A percentile compares a stretch with the other conserved stretches of the same genome.
Evolutionary conservation across 37 sponge, comb jelly and placozoan genomes (phyloP).

Genomic region (Cliona cf. orientalis): DNA sequence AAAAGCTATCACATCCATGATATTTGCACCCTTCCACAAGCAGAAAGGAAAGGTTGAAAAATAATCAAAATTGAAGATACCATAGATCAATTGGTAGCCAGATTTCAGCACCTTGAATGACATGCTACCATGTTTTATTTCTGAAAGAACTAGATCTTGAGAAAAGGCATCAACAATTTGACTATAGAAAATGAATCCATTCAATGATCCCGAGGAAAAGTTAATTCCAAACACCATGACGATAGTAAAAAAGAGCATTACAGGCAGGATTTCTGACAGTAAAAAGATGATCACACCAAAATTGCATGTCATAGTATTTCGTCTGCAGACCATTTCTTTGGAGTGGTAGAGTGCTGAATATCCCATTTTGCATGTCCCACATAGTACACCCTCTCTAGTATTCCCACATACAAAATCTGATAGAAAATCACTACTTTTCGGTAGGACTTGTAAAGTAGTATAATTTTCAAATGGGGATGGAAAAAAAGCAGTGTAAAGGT

Average conservation of each 20-base stretch:
- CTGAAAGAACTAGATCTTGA: too few species aligned
- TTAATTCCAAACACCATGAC: conserved; percentile 33
- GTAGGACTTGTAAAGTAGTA: neutral
- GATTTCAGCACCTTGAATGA: neutral
- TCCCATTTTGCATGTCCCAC: conserved; percentile 29
- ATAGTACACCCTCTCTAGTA: conserved; percentile 33
- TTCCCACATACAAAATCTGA: conserved; percentile 8
- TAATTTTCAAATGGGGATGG: neutral
- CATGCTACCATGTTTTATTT: neutral
- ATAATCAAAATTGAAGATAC: conserved; percentile 48
- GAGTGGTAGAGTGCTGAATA: conserved; percentile 49
- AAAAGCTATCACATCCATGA: conserved; percentile 47
- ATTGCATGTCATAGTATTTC: neutral
- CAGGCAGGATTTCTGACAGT: conserved; percentile 49
- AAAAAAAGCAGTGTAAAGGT: neutral
- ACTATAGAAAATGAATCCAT: conserved; percentile 48
- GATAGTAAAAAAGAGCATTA: conserved; percentile 24
- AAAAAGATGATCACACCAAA: conserved; percentile 36
- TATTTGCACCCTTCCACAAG: conserved; percentile 34
- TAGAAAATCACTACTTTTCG: neutral
- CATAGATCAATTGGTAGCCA: conserved; percentile 32
- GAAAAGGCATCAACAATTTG: conserved; percentile 21
- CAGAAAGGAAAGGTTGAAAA: conserved; percentile 30
- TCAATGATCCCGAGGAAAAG: conserved; percentile 45
- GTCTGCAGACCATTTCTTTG: conserved; percentile 15